Conservation (phyloP, 1,140 invertebrate species). For the Lysiphlebus fabarum region DNA sequence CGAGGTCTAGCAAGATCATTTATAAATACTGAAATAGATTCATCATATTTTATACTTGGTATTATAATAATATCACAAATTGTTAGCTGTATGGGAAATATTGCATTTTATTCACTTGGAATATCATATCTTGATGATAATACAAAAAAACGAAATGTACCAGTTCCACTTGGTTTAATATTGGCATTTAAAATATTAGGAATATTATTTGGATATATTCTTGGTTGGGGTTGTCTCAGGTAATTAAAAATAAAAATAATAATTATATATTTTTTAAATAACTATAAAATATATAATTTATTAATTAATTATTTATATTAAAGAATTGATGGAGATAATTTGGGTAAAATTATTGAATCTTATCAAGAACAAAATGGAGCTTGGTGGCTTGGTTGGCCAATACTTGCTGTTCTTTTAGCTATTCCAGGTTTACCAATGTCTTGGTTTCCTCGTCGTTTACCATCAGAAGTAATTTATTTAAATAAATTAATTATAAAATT, state of each 20-base stretch:
- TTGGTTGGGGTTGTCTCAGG: slow-evolving; percentile 50
- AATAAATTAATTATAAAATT: no score
- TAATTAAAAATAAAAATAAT: no score
- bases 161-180: slow-evolving; percentile 51
- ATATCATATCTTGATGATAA: slow-evolving; percentile 69
- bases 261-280: no score
- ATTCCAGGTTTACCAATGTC: slow-evolving; percentile 44
- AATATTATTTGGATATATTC: slow-evolving; percentile 45
- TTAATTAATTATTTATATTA: slow-evolving; percentile 20
- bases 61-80: slow-evolving; percentile 62
- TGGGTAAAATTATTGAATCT: slow-evolving; percentile 33
- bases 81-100: slow-evolving; percentile 58
- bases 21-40: slow-evolving; percentile 32
- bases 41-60: slow-evolving; percentile 50
- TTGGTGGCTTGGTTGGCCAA: slow-evolving; percentile 52
- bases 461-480: slow-evolving; percentile 41
- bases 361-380: slow-evolving; percentile 48
- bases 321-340: slow-evolving; percentile 45
- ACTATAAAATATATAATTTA: no score
- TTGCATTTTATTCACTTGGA: slow-evolving; percentile 64
- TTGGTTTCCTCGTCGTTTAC: slow-evolving; percentile 47
- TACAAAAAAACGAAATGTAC: slow-evolving; percentile 58
- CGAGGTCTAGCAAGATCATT: slow-evolving; percentile 34
- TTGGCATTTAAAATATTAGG: slow-evolving; percentile 47
- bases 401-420: slow-evolving; percentile 38